Evolutionary conservation across 1,140 invertebrate species (phyloP).

Genomic region (Micrasema longulum): DNA sequence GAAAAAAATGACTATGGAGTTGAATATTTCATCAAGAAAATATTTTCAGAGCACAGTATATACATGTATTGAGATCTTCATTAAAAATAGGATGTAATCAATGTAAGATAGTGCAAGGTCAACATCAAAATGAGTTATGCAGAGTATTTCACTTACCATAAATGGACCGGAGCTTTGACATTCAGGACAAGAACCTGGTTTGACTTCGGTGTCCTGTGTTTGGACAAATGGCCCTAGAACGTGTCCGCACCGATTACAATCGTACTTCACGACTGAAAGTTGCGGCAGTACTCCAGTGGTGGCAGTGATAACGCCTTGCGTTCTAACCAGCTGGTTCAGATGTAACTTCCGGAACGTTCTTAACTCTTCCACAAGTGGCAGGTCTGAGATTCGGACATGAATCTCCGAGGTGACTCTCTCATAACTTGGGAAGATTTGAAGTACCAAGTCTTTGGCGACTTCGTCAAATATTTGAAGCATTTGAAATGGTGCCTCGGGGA

Average conservation of each 20-base stretch:
- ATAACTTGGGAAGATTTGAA: slow-evolving; percentile 96
- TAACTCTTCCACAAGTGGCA: slow-evolving; percentile 96
- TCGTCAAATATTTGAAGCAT: slow-evolving; percentile 96
- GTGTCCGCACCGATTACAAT: slow-evolving; percentile 96
- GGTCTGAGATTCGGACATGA: slow-evolving; percentile 93
- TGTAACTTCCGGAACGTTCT: slow-evolving; percentile 96
- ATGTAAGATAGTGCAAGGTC: too few relatives aligned
- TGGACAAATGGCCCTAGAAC: slow-evolving; percentile 97
- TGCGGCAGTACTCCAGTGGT: slow-evolving; percentile 97
- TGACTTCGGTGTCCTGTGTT: slow-evolving; percentile 92
- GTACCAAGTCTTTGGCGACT: slow-evolving; percentile 93
- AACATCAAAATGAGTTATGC: too few relatives aligned
- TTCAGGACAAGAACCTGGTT: slow-evolving; percentile 96
- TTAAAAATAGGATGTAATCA: too few relatives aligned
- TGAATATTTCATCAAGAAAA: too few relatives aligned
- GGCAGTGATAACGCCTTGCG: slow-evolving; percentile 94
- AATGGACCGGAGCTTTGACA: slow-evolving; percentile 98
- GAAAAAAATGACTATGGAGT: too few relatives aligned
- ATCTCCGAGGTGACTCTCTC: slow-evolving; percentile 93
- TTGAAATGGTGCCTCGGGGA: slow-evolving; percentile 97
- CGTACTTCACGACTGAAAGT: slow-evolving; percentile 95
- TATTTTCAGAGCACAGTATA: too few relatives aligned
- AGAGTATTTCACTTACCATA: slow-evolving; percentile 75
- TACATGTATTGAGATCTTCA: too few relatives aligned
- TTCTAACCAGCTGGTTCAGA: slow-evolving; percentile 94